Conservation (phyloP, 2,888 invertebrate species). For the Tetragonula carbonaria region DNA sequence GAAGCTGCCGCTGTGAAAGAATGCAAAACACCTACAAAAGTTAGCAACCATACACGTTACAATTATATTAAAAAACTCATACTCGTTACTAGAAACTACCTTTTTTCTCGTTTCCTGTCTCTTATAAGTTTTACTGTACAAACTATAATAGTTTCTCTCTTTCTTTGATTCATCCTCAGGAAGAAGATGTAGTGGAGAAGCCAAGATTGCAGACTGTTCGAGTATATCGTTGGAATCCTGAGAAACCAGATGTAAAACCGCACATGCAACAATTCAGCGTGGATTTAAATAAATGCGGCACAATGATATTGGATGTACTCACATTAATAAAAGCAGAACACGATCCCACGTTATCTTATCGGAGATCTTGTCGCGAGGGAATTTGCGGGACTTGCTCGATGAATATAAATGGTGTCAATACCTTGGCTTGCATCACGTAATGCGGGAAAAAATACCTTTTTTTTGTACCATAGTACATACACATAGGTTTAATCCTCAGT, state of each 20-base stretch:
- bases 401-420: conserved; percentile 88
- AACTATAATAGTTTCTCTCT: neutral
- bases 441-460: conserved; percentile 10
- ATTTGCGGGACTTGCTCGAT: conserved; percentile 89
- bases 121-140: neutral
- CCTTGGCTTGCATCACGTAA: conserved; percentile 85
- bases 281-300: conserved; percentile 86
- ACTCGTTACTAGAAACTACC: neutral
- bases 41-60: conserved; percentile 47
- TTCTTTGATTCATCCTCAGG: neutral
- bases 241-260: conserved; percentile 84
- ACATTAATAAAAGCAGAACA: conserved; percentile 86
- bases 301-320: conserved; percentile 87
- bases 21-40: conserved; percentile 55
- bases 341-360: conserved; percentile 87
- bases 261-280: conserved; percentile 87
- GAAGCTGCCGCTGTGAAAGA: conserved; percentile 29
- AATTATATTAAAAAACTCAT: neutral
- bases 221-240: conserved; percentile 86
- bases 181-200: neutral
- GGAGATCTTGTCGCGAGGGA: conserved; percentile 88
- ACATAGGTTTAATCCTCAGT: neutral
- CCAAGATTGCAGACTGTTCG: conserved; percentile 71
- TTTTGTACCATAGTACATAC: neutral
- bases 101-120: neutral